Conservation (phyloP, 1,140 invertebrate genomes). For the Cardiocondyla obscurior region DNA sequence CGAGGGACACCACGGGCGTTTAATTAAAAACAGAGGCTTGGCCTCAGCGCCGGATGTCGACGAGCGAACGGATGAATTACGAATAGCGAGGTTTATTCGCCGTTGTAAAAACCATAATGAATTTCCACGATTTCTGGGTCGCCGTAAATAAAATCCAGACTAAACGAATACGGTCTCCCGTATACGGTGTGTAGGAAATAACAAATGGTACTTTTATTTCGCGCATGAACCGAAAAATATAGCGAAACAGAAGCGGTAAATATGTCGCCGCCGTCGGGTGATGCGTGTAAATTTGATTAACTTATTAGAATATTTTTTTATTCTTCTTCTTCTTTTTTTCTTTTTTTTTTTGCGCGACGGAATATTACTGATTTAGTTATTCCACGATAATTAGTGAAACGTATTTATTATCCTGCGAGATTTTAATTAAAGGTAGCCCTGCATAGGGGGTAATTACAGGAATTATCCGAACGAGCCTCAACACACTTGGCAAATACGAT, state of each 20-base stretch:
- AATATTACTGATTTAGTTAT: not conserved
- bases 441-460: not conserved
- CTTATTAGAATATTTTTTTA: no score
- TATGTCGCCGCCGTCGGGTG: not conserved
- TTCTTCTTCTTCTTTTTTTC: no score
- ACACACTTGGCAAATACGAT: not conserved
- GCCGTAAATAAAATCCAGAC: slow-evolving; percentile 33
- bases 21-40: slow-evolving; percentile 71
- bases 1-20: slow-evolving; percentile 54
- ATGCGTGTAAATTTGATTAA: not conserved
- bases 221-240: not conserved
- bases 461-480: not conserved
- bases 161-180: not conserved
- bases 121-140: slow-evolving; percentile 31
- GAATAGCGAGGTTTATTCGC: slow-evolving; percentile 62
- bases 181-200: not conserved
- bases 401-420: not conserved
- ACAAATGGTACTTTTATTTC: not conserved
- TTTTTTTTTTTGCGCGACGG: not conserved
- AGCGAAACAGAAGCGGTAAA: not conserved
- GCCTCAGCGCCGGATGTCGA: slow-evolving; percentile 45
- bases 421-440: not conserved
- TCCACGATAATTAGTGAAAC: not conserved
- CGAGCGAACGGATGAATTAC: slow-evolving; percentile 26
- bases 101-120: slow-evolving; percentile 46